Conservation (phyloP, 2,113 vertebrate species). For the Marcusenius ussheri region DNA sequence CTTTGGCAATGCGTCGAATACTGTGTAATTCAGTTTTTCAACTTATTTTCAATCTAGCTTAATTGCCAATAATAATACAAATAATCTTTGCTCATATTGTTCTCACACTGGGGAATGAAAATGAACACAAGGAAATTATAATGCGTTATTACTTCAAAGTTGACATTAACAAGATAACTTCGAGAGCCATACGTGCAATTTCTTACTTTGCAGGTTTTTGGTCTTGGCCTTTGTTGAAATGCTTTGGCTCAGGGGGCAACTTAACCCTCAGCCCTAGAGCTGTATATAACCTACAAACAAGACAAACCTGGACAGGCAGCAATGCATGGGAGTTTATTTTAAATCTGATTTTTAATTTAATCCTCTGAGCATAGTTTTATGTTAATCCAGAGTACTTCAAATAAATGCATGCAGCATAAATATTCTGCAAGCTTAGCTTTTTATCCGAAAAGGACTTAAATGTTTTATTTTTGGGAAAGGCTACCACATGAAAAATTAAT, state of each 20-base stretch:
- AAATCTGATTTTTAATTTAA: background rate
- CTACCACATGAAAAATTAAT: background rate
- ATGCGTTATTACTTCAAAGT: background rate
- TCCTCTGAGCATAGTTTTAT: background rate
- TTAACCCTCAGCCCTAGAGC: background rate
- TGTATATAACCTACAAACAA: background rate
- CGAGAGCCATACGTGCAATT: background rate
- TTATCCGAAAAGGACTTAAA: background rate
- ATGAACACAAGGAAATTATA: background rate
- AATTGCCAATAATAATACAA: background rate
- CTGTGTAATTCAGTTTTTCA: background rate
- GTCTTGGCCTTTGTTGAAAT: background rate
- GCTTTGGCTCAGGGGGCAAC: background rate
- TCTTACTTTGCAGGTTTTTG: background rate
- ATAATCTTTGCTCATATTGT: background rate
- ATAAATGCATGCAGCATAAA: background rate
- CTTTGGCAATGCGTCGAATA: background rate
- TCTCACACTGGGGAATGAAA: background rate
- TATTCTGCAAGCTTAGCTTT: background rate
- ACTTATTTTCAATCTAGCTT: background rate
- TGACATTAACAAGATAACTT: background rate
- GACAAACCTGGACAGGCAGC: background rate
- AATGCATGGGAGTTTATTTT: background rate
- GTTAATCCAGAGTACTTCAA: background rate
- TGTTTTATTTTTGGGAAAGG: conserved; percentile 7